phyloP scores from a whole-genome alignment of 2,888 invertebrate genomes.

The Anorthoa munda region DNA sequence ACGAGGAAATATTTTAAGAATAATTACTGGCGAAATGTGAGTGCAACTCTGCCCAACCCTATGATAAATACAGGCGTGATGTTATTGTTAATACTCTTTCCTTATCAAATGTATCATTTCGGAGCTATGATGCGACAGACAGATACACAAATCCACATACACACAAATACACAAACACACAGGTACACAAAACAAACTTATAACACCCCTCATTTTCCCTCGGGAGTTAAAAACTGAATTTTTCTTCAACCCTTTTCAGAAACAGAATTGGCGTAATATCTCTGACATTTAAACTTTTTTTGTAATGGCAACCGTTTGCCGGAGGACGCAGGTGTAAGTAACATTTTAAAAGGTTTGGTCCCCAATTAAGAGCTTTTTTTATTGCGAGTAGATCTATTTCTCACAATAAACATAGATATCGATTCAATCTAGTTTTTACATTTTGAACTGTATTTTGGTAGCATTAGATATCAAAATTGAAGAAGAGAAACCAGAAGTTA shows the following conservation, averaged over 20 bases:
- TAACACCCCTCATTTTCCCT: background rate
- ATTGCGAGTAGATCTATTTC: background rate
- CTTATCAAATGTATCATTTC: no score
- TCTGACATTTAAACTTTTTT: slow-evolving; percentile 5
- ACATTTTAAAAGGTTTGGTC: slow-evolving; percentile 23
- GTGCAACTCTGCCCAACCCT: no score
- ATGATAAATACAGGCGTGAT: no score
- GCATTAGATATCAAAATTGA: background rate
- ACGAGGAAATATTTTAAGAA: no score
- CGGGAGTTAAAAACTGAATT: background rate
- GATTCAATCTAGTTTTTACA: background rate
- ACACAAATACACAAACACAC: no score
- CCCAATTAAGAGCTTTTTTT: slow-evolving; percentile 13
- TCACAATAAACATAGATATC: background rate
- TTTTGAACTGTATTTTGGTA: slow-evolving; percentile 1
- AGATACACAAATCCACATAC: no score
- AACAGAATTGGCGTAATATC: background rate
- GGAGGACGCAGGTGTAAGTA: slow-evolving; percentile 11
- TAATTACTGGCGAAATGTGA: no score
- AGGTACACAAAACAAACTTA: no score
- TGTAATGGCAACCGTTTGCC: background rate
- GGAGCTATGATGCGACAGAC: no score
- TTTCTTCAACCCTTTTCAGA: background rate
- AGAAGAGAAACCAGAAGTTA: background rate
- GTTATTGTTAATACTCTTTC: no score